Conservation (phyloP, 2,797 vertebrate genomes). For the Clarias pachynema region DNA sequence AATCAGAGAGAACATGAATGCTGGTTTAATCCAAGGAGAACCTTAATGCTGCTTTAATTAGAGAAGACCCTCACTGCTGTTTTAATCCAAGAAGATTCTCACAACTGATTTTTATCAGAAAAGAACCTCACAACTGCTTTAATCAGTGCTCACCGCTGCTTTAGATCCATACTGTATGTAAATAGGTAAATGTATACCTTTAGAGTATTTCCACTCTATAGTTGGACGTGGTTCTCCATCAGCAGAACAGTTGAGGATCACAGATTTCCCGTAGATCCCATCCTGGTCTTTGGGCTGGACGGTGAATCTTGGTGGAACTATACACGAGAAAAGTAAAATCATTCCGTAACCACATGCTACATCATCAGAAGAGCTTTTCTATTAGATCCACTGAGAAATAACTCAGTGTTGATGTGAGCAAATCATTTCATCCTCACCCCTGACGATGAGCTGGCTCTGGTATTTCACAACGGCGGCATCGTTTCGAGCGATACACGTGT, state of each 20-base stretch:
- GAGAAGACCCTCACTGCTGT: background rate
- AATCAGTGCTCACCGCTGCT: background rate
- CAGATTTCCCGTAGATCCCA: slow-evolving; percentile 95
- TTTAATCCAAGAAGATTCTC: background rate
- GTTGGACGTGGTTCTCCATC: slow-evolving; percentile 95
- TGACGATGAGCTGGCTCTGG: slow-evolving; percentile 93
- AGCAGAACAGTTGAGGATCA: slow-evolving; percentile 95
- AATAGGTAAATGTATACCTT: slow-evolving; percentile 78
- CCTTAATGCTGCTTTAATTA: background rate
- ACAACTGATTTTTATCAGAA: background rate
- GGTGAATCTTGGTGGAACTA: slow-evolving; percentile 96
- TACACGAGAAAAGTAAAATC: slow-evolving; percentile 39
- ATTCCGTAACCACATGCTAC: slow-evolving; percentile 1
- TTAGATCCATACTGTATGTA: too few species aligned
- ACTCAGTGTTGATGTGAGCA: background rate
- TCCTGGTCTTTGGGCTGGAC: slow-evolving; percentile 97
- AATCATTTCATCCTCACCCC: slow-evolving; percentile 78
- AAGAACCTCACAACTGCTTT: slow-evolving; percentile 1
- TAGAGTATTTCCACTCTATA: slow-evolving; percentile 98
- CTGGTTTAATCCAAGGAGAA: background rate
- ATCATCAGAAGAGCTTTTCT: background rate
- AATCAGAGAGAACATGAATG: background rate
- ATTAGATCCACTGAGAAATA: background rate
- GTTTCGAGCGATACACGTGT: slow-evolving; percentile 94
- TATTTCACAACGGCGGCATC: slow-evolving; percentile 93